Percentiles rank a stretch among this genome's conserved stretches.
These are phyloP conservation scores for Sipha flava DNA, from an alignment of 1,140 invertebrate genomes.

Conservation along the genomic window DNA sequence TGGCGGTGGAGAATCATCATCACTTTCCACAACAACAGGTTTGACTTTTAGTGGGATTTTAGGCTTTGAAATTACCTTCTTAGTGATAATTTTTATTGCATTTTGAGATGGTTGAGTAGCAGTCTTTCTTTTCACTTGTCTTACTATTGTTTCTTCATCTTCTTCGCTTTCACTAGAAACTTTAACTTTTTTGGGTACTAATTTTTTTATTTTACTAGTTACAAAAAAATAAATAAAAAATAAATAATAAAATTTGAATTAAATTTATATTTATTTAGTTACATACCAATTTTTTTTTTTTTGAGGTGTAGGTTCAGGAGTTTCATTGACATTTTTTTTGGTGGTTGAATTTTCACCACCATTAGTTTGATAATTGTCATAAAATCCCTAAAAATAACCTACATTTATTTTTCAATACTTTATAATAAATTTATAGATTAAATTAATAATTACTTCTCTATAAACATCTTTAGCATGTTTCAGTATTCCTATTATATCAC, in stretches of 20 bases:
- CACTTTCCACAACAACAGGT: not conserved
- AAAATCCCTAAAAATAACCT: not conserved
- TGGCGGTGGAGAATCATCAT: not conserved
- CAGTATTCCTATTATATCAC: conserved; percentile 74
- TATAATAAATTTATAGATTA: not conserved
- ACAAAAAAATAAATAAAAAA: not conserved
- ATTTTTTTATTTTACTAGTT: conserved; percentile 12
- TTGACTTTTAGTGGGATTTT: not conserved
- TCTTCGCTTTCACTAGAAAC: conserved; percentile 29
- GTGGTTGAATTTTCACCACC: not conserved
- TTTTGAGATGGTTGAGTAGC: not conserved
- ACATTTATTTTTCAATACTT: not conserved
- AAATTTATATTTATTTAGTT: not conserved
- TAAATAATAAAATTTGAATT: not conserved
- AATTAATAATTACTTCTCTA: conserved; percentile 46
- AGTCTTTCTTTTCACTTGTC: not conserved
- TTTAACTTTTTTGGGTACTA: not conserved
- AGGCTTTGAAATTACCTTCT: not conserved
- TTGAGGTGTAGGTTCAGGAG: not conserved
- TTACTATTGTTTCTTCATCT: not conserved
- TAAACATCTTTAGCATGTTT: conserved; percentile 69
- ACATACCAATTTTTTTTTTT: conserved; percentile 15
- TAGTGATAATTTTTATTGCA: not conserved
- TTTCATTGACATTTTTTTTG: conserved; percentile 1
- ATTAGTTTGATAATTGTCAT: not conserved